These are phyloP conservation scores for Hydrotaea cyrtoneurina DNA, from an alignment of 2,888 invertebrate genomes.

Conservation along the genomic window DNA sequence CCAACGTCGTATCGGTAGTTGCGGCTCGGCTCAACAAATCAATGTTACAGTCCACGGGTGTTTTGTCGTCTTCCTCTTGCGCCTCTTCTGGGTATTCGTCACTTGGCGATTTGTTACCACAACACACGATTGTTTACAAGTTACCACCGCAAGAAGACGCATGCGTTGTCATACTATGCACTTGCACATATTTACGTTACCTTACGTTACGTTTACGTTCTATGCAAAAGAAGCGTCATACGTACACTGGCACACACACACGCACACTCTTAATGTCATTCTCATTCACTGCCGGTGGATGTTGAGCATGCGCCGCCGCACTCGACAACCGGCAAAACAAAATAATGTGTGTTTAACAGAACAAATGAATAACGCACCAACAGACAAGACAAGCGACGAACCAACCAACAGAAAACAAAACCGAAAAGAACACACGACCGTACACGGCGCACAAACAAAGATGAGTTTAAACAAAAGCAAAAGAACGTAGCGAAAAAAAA, in stretches of 20 bases:
- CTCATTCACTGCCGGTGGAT: slow-evolving; percentile 6
- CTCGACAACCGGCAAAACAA: slow-evolving; percentile 20
- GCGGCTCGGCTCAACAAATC: slow-evolving; percentile 45
- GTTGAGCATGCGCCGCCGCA: slow-evolving; percentile 51
- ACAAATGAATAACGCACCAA: background rate
- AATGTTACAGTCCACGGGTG: slow-evolving; percentile 47
- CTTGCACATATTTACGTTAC: background rate
- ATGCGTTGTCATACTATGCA: slow-evolving; percentile 44
- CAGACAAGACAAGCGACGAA: slow-evolving; percentile 21
- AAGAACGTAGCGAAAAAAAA: slow-evolving; percentile 29
- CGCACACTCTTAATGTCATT: slow-evolving; percentile 56
- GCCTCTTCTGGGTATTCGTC: background rate
- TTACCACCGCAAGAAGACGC: slow-evolving; percentile 3
- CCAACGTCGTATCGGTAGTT: background rate
- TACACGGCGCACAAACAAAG: slow-evolving; percentile 10
- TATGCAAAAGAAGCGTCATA: slow-evolving; percentile 19
- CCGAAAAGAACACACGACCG: background rate
- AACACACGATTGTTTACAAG: slow-evolving; percentile 27
- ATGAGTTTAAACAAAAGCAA: slow-evolving; percentile 18
- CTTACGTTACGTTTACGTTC: background rate
- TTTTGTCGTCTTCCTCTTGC: slow-evolving; percentile 43
- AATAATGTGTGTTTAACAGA: background rate
- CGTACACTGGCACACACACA: background rate
- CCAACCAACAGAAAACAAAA: background rate
- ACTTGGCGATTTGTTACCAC: background rate